Evolutionary conservation across 2,113 vertebrate species (phyloP).

Genomic region (Corythaixoides concolor): DNA sequence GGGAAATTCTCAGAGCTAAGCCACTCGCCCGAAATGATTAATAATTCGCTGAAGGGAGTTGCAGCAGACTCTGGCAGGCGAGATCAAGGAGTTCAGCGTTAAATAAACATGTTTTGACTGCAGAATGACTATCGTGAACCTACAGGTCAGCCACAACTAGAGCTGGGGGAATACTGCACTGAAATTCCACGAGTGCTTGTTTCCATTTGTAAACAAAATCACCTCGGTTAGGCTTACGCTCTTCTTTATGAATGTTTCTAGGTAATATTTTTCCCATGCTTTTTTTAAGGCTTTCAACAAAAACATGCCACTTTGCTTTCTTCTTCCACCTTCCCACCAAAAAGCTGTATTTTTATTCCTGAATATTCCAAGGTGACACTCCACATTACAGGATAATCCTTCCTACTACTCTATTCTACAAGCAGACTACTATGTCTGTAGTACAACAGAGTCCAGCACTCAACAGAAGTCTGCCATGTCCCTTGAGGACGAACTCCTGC

Average conservation of each 20-base stretch:
- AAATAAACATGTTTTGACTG: neutral
- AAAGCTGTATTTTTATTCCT: neutral
- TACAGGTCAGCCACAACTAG: neutral
- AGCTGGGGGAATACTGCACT: neutral
- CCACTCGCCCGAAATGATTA: neutral
- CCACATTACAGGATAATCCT: neutral
- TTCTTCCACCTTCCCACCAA: neutral
- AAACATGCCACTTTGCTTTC: neutral
- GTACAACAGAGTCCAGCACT: neutral
- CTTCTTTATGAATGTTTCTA: neutral
- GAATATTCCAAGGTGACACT: neutral
- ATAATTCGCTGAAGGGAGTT: neutral
- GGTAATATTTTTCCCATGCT: neutral
- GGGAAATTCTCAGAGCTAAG: neutral
- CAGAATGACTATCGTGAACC: neutral
- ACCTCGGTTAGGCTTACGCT: neutral
- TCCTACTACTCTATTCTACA: neutral
- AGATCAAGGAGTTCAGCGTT: neutral
- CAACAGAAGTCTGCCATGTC: neutral
- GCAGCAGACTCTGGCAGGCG: fast-evolving
- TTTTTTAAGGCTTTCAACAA: neutral
- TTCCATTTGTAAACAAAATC: neutral
- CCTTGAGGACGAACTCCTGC: neutral
- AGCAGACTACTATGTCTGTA: neutral
- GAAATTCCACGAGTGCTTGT: neutral